Evolutionary conservation across 2,888 invertebrate species (phyloP).

Genomic region (Agrochola litura): DNA sequence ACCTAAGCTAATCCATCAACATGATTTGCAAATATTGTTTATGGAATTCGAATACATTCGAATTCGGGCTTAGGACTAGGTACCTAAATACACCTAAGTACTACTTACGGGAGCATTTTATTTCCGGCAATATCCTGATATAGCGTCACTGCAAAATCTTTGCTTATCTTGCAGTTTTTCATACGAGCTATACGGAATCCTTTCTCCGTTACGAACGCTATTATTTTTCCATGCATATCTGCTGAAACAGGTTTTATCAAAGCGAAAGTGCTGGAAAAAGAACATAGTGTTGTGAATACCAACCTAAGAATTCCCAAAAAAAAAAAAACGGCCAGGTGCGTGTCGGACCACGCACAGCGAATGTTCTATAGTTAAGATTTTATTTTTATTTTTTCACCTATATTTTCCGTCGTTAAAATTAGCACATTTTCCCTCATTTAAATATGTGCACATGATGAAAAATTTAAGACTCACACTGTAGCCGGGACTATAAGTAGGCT

Average conservation of each 20-base stretch:
- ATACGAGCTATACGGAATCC: constrained; percentile 93
- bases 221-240: constrained; percentile 93
- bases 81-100: not conserved
- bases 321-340: not conserved
- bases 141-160: constrained; percentile 92
- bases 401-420: not conserved
- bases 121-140: constrained; percentile 90
- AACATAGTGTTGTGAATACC: not conserved
- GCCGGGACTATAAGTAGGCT: not conserved
- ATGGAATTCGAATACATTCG: too few relatives aligned
- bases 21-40: too few relatives aligned
- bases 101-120: constrained; percentile 91
- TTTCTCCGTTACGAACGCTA: constrained; percentile 92
- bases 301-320: not conserved
- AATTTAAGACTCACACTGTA: not conserved
- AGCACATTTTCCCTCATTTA: not conserved
- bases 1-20: too few relatives aligned
- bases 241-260: constrained; percentile 94
- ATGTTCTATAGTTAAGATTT: not conserved
- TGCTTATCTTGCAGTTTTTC: constrained; percentile 93
- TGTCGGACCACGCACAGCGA: too few relatives aligned
- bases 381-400: not conserved
- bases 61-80: not conserved
- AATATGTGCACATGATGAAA: not conserved
- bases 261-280: constrained; percentile 92